Conservation (phyloP, 1,140 invertebrate species). For the Thaumetopoea pityocampa region DNA sequence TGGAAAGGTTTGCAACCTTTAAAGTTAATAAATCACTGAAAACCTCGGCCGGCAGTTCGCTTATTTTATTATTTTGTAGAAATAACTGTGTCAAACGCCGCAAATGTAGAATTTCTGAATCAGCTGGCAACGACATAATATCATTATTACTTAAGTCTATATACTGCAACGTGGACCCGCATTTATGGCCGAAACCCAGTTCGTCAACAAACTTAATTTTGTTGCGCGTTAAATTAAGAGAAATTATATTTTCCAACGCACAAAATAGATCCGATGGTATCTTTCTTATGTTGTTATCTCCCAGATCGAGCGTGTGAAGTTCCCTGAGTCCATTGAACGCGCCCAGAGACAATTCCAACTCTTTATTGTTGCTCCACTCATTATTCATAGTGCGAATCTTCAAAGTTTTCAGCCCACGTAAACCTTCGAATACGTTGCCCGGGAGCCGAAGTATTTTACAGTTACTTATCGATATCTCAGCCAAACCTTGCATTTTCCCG, state of each 20-base stretch:
- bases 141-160: conserved; percentile 86
- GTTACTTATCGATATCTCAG: conserved; percentile 81
- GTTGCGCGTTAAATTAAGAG: conserved; percentile 86
- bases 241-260: conserved; percentile 82
- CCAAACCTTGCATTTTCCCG: conserved; percentile 80
- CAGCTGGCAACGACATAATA: conserved; percentile 79
- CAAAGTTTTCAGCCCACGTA: conserved; percentile 82
- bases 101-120: conserved; percentile 81
- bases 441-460: conserved; percentile 86
- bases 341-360: conserved; percentile 78
- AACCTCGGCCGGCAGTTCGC: conserved; percentile 80
- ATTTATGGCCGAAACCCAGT: conserved; percentile 79
- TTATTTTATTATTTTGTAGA: conserved; percentile 86
- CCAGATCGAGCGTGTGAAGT: conserved; percentile 82
- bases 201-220: conserved; percentile 81
- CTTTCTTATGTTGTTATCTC: conserved; percentile 83
- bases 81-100: conserved; percentile 83
- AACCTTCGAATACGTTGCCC: conserved; percentile 81
- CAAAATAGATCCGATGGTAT: conserved; percentile 85
- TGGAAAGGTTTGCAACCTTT: conserved; percentile 85
- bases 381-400: conserved; percentile 82
- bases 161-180: conserved; percentile 78
- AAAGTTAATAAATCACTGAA: conserved; percentile 82
- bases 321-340: conserved; percentile 81
- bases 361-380: conserved; percentile 80